Evolutionary conservation across 2,888 invertebrate genomes (phyloP), one percentile per base, ranked within the genome.

Genomic region (Pristionchus arcanus): DNA sequence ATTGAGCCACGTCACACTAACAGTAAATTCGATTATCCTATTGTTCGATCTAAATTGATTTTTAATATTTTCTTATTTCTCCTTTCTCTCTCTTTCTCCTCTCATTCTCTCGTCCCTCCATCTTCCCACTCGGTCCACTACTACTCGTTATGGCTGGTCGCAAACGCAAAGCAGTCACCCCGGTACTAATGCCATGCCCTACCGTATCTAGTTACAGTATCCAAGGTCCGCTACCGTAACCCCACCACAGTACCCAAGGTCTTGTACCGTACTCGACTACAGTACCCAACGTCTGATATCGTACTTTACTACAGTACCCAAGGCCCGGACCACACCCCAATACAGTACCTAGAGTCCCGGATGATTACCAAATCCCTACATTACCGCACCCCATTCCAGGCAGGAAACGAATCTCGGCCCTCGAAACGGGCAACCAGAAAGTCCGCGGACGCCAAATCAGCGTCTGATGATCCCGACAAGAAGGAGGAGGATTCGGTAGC

Each of bases 41-140:
- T 68, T 68, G 68, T 68, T 19, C 68, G 28, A 16, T 13, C 31
- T 16, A 31, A 68, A 31, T 31, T 31, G 13, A 34, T 31, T 19
- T 68, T 31, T 21, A 4, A 15, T 31, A 13, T 68, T 68, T 21
- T 31, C 34, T 68, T 68, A 15, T 31, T 31, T 37, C 74, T 37
- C 37, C 21, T 49, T 49, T 49, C 74, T 71, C 74, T 13, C 71
- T 34, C 34, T 15, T 74, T 37, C 37, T 42, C 37, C 74, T 37
- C 74, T 74, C 74, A 74, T 74, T 74, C 74, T 28, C 25, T 21
- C 21, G 37, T 34, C 19, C 15, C 42, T 74, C 74, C 37, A 2
- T 37, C 74, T 74, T 74, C 74, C 25, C 37, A 74, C 74, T 74
- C 74, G 74, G 74, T 74, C 74, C 19, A 15, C 71, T 34, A 19